Evolutionary conservation across 2,797 vertebrate species (phyloP).

Genomic region (Notoglanidium macrostoma): DNA sequence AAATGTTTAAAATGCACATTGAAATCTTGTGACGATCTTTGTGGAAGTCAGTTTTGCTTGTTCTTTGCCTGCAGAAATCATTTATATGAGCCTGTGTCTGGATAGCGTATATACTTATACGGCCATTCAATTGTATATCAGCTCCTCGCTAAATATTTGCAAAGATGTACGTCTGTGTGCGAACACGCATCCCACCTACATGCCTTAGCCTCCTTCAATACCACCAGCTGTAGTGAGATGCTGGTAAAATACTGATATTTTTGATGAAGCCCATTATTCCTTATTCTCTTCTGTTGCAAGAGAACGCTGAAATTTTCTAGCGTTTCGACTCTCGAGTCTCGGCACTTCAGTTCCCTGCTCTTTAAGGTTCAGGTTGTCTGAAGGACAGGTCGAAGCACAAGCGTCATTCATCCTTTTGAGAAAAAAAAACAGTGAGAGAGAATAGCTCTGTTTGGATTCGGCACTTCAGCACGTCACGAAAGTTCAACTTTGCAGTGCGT

Average conservation of each 20-base stretch:
- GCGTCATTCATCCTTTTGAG: conserved; percentile 51
- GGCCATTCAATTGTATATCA: conserved; percentile 39
- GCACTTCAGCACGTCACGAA: conserved; percentile 49
- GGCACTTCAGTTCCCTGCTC: conserved; percentile 51
- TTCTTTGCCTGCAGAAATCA: not conserved
- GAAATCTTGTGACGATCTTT: not conserved
- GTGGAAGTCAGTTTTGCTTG: not conserved
- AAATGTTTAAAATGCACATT: not conserved
- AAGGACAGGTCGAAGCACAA: conserved; percentile 59
- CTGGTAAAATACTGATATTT: conserved; percentile 22
- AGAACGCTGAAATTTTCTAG: conserved; percentile 53
- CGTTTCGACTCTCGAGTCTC: conserved; percentile 55
- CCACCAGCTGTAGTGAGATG: conserved; percentile 1
- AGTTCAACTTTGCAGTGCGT: conserved; percentile 60
- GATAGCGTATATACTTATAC: not conserved
- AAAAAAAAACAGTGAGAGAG: conserved; percentile 26
- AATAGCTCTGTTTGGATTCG: conserved; percentile 58
- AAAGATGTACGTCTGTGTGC: conserved; percentile 50
- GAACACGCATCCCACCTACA: conserved; percentile 49
- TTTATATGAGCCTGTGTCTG: conserved; percentile 9
- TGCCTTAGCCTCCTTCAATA: conserved; percentile 32
- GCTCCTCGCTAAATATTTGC: conserved; percentile 56
- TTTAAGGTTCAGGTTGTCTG: conserved; percentile 51
- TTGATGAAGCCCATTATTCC: conserved; percentile 39
- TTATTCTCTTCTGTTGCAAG: conserved; percentile 31